These are phyloP conservation scores for Chrosomus eos DNA, from an alignment of 2,797 vertebrate species.

Conservation along the genomic window DNA sequence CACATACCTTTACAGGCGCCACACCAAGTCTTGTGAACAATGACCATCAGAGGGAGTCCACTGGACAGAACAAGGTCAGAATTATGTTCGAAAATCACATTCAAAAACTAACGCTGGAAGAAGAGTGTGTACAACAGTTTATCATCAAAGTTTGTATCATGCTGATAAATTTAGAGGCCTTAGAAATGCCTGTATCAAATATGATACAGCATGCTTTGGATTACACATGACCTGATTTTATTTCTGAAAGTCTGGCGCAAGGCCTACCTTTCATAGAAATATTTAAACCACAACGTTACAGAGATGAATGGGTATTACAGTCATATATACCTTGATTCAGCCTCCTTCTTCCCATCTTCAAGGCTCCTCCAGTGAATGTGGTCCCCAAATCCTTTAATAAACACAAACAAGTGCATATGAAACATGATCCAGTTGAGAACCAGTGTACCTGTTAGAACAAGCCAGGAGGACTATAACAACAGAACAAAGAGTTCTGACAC, in stretches of 20 bases:
- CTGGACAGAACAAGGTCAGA: too few relatives aligned
- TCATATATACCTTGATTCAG: conserved; percentile 83
- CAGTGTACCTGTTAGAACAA: not conserved
- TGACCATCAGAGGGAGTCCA: conserved; percentile 93
- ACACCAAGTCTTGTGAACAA: conserved; percentile 98
- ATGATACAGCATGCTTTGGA: not conserved
- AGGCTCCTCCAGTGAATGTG: conserved; percentile 96
- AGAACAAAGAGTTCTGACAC: conserved; percentile 25
- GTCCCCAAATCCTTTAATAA: conserved; percentile 89
- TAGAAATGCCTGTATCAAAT: not conserved
- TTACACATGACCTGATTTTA: not conserved
- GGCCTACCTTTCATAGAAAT: not conserved
- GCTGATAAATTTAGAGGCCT: too few relatives aligned
- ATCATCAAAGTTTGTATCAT: not conserved
- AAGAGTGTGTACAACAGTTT: not conserved
- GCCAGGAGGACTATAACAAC: conserved; percentile 11
- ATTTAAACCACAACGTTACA: not conserved
- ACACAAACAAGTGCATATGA: conserved; percentile 4
- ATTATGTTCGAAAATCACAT: too few relatives aligned
- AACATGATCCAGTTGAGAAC: conserved; percentile 20
- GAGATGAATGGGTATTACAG: not conserved
- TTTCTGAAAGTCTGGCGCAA: not conserved
- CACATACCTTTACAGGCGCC: conserved; percentile 96
- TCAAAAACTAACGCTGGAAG: too few relatives aligned
- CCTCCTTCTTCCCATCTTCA: conserved; percentile 95